Base-by-base conservation (phyloP, 2,888 invertebrate genomes). In the Reticulitermes lucifugus region DNA sequence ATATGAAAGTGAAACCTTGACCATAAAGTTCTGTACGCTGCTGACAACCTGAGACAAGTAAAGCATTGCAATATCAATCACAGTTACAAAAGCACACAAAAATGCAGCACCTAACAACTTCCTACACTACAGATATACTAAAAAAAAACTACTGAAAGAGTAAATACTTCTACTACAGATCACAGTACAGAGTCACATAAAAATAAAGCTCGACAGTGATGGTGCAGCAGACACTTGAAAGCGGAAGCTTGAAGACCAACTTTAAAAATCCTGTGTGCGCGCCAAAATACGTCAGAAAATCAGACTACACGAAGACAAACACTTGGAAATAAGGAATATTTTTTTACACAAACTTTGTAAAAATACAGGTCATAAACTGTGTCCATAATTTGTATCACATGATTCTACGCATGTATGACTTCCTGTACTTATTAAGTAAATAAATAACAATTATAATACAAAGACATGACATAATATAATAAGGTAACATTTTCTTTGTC, bases 1-100 rank as follows among this genome's bases (percentile, higher is more conserved):
- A 73, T 10, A 73, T 41, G 41, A 14, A 73, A 73, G 73, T 18
- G 25, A 71, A 71, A 71, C 71, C 71, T 71, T 71, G 73, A 73
- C 35, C 7, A 29, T 5, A 21, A 73, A 65, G 25, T n/a, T 55
- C 18, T 18, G 55, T 18, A 55, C 35, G 14, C 51, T 18, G 14
- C 14, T 55, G 4, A 55, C 18, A 55, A 18, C 7, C 14, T n/a
- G 25, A n/a, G n/a, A 65, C 6, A n/a, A 65, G 14, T 18, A 4
- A 55, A 55, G 55, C 18, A 18, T 46, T 21, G 14, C 4, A 9
- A 55, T 55, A 55, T 18, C n/a, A n/a, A n/a, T 2, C 7, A 65
- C 25, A 25, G 25, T 25, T 65, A 65, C 4, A 65, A 65, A 35
- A 73, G 6, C 10, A 73, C 25, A 70, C 18, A 71, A 25, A 71